Evolutionary conservation across 1,140 invertebrate species (phyloP).

Genomic region (Brachionus koreanus): DNA sequence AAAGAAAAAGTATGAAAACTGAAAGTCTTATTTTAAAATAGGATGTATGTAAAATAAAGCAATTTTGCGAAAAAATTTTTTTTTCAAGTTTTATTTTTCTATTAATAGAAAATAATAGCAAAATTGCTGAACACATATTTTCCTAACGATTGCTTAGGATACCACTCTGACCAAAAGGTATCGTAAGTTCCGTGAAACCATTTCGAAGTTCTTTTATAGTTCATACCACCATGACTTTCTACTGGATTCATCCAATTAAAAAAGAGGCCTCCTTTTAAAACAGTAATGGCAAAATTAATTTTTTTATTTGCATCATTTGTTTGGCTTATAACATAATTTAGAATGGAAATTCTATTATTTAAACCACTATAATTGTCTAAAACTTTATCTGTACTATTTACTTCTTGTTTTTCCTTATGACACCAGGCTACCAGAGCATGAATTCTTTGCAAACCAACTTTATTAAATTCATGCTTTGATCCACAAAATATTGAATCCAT

Average conservation of each 20-base stretch:
- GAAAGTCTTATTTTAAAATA: too few species aligned
- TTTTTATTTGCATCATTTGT: background rate
- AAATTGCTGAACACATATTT: background rate
- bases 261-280: background rate
- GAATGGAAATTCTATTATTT: background rate
- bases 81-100: too few species aligned
- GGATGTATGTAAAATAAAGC: too few species aligned
- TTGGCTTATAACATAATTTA: background rate
- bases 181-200: background rate
- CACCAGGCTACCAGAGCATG: background rate
- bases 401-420: background rate
- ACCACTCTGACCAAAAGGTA: constrained; percentile 6
- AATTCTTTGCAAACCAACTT: background rate
- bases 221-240: background rate
- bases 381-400: background rate
- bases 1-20: too few species aligned
- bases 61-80: too few species aligned
- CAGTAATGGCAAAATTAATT: background rate
- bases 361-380: background rate
- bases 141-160: background rate
- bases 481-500: background rate
- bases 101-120: background rate
- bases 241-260: background rate
- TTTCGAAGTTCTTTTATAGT: background rate
- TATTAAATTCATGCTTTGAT: background rate